Percentiles rank a stretch among this genome's conserved stretches.
These are phyloP conservation scores for Poecilus cupreus DNA, from an alignment of 2,888 invertebrate genomes.

Conservation along the genomic window DNA sequence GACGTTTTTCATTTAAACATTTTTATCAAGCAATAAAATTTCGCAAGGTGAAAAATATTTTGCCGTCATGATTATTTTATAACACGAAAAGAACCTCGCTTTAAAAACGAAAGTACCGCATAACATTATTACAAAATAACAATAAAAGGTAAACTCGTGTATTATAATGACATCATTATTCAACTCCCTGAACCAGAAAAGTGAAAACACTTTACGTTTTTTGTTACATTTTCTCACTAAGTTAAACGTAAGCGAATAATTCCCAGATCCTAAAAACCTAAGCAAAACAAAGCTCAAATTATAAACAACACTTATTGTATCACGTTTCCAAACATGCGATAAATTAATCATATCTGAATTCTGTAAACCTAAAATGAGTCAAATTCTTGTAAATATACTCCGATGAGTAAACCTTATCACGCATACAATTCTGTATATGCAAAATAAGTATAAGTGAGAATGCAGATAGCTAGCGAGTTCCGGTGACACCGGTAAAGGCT, in stretches of 20 bases:
- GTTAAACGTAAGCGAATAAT: slow-evolving; percentile 13
- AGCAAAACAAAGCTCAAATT: slow-evolving; percentile 6
- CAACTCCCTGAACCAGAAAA: slow-evolving; percentile 50
- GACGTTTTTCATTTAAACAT: slow-evolving; percentile 10
- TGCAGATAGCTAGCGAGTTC: background rate
- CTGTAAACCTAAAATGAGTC: background rate
- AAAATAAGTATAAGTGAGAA: too few relatives aligned
- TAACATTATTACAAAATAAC: slow-evolving; percentile 52
- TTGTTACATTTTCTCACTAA: slow-evolving; percentile 37
- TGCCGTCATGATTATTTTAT: slow-evolving; percentile 27
- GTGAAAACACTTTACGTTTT: slow-evolving; percentile 52
- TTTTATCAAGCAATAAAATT: slow-evolving; percentile 19
- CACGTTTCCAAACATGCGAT: background rate
- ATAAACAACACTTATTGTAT: background rate
- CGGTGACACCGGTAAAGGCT: background rate
- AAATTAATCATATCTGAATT: background rate
- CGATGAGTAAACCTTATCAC: too few relatives aligned
- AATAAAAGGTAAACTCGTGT: slow-evolving; percentile 38
- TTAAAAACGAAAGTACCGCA: slow-evolving; percentile 36
- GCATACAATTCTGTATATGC: too few relatives aligned
- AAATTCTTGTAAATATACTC: background rate
- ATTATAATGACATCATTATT: slow-evolving; percentile 46
- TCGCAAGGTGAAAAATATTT: slow-evolving; percentile 15
- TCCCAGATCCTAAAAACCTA: slow-evolving; percentile 4
- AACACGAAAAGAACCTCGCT: slow-evolving; percentile 16